phyloP scores from a whole-genome alignment of 2,888 invertebrate genomes.

The Tricholauxania praeusta region DNA sequence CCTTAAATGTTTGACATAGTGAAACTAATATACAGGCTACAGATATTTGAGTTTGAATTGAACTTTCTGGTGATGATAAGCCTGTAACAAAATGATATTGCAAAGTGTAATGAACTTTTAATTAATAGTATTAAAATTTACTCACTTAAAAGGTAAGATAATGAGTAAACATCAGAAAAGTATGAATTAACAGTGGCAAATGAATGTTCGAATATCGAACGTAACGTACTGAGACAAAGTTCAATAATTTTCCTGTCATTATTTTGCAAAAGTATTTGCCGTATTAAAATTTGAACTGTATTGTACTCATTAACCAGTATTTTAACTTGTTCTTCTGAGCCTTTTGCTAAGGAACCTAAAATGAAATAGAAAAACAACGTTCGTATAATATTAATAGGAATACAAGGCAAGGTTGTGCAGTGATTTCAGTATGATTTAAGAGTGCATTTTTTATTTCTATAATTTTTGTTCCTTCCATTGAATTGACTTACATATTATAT shows the following conservation, averaged over 20 bases:
- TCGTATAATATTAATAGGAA: too few relatives aligned
- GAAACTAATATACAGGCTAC: constrained; percentile 87
- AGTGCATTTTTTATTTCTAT: too few relatives aligned
- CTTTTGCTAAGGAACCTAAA: constrained; percentile 86
- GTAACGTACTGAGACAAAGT: constrained; percentile 83
- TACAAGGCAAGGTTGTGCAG: too few relatives aligned
- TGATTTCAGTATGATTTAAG: too few relatives aligned
- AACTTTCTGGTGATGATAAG: constrained; percentile 75
- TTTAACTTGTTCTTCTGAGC: constrained; percentile 83
- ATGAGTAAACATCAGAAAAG: constrained; percentile 76
- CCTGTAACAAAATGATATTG: constrained; percentile 68
- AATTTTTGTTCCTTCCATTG: too few relatives aligned
- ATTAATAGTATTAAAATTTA: constrained; percentile 1
- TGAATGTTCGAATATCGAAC: constrained; percentile 81
- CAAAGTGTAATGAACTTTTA: not conserved
- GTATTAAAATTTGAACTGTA: constrained; percentile 79
- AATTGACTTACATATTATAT: too few relatives aligned
- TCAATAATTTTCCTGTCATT: constrained; percentile 76
- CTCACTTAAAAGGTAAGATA: constrained; percentile 67
- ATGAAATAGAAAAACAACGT: not conserved
- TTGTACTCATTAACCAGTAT: constrained; percentile 80
- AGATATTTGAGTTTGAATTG: constrained; percentile 81
- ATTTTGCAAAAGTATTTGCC: constrained; percentile 73
- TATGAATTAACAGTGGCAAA: constrained; percentile 77
- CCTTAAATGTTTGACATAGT: constrained; percentile 79